Evolutionary conservation across 1,140 invertebrate species (phyloP).

Genomic region (Drosophila guanche): DNA sequence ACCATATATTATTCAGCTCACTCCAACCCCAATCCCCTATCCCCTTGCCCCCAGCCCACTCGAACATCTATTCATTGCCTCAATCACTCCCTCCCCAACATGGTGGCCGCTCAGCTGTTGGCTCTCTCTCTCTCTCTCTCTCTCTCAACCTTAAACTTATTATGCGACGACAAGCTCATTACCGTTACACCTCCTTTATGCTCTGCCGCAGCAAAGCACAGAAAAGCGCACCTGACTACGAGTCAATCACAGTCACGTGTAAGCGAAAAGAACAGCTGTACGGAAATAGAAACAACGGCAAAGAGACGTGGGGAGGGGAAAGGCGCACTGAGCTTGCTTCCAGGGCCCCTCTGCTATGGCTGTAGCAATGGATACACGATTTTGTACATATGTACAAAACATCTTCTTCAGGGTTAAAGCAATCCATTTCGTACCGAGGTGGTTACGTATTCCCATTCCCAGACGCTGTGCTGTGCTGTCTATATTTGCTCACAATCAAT

Average conservation of each 20-base stretch:
- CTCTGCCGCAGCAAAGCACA: not conserved
- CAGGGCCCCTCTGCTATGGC: no score
- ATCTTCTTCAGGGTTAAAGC: no score
- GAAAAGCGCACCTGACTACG: conserved; percentile 29
- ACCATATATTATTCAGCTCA: conserved; percentile 26
- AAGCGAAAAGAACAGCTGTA: conserved; percentile 47
- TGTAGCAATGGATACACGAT: no score
- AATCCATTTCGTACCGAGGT: no score
- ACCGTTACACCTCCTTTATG: conserved; percentile 29
- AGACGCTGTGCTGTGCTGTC: conserved; percentile 40
- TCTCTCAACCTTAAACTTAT: conserved; percentile 48
- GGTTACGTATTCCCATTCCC: conserved; percentile 10
- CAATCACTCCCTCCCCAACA: conserved; percentile 12
- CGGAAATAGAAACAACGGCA: no score
- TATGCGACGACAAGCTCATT: conserved; percentile 33
- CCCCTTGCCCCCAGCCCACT: not conserved
- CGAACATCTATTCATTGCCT: conserved; percentile 1
- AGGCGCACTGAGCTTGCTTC: no score
- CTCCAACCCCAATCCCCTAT: not conserved
- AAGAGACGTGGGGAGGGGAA: no score
- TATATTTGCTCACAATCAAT: conserved; percentile 69
- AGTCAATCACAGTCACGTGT: conserved; percentile 51
- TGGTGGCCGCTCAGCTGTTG: conserved; percentile 28
- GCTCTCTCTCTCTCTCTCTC: conserved; percentile 44
- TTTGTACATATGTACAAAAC: no score